phyloP scores from a whole-genome alignment of 2,888 invertebrate species.

The Caenorhabditis imperialis region DNA sequence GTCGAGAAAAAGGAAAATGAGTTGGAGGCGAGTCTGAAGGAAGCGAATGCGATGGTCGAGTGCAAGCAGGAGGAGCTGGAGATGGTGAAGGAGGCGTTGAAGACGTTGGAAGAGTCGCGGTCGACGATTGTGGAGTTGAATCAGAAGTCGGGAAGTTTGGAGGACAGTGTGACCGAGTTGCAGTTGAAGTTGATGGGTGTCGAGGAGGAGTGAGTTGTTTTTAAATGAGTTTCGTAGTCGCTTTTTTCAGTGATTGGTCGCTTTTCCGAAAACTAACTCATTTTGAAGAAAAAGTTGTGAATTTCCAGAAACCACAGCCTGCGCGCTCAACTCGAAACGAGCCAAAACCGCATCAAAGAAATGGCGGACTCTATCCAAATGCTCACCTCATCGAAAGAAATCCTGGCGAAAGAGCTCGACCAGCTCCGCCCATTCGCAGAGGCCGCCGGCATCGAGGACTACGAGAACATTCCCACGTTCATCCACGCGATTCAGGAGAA shows the following conservation, averaged over 20 bases:
- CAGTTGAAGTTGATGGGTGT: slow-evolving; percentile 40
- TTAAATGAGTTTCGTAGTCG: neutral
- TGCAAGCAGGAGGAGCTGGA: slow-evolving; percentile 62
- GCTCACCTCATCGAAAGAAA: slow-evolving; percentile 42
- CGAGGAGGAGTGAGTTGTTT: slow-evolving; percentile 33
- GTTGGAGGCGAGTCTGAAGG: slow-evolving; percentile 28
- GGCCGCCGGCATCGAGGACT: slow-evolving; percentile 44
- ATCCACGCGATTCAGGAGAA: slow-evolving; percentile 43
- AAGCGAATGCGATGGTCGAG: slow-evolving; percentile 40
- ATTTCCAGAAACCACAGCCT: slow-evolving; percentile 51
- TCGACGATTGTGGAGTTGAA: slow-evolving; percentile 31
- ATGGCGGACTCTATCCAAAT: slow-evolving; percentile 38
- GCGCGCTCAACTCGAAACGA: slow-evolving; percentile 40
- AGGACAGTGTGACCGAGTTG: slow-evolving; percentile 28
- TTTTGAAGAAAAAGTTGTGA: neutral
- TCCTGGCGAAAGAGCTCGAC: slow-evolving; percentile 55
- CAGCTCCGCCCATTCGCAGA: slow-evolving; percentile 63
- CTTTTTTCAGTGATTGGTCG: neutral
- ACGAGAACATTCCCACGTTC: slow-evolving; percentile 47
- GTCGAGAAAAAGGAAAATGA: slow-evolving; percentile 43
- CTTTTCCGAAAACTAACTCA: too few species aligned
- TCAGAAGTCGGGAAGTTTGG: slow-evolving; percentile 28
- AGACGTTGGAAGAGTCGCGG: slow-evolving; percentile 59
- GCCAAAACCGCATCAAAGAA: slow-evolving; percentile 51
- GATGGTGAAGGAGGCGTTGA: slow-evolving; percentile 60